Evolutionary conservation across 2,797 vertebrate species (phyloP), one percentile per base, ranked within the genome.

Genomic region (Antrozous pallidus): DNA sequence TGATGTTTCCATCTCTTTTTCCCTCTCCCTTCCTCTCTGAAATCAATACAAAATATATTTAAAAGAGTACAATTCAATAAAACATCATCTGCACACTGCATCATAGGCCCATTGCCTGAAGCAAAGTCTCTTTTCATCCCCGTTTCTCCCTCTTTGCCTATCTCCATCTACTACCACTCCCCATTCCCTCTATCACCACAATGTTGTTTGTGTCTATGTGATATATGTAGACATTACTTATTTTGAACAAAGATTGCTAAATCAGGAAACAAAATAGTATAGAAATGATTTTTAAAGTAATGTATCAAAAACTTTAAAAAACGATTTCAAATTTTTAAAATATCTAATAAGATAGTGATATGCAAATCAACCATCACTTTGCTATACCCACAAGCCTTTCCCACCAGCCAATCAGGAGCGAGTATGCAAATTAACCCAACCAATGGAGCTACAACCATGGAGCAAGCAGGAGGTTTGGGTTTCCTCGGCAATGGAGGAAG

Each of bases 261-360:
- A 75, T 6, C 40, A 87, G 77, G 56, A 56, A 82, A 87, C 33
- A 92, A 93, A 42, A 77, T 75, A 74, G n/a, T 49, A 70, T 51
- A 77, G 45, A 33, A 71, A 73, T 36, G n/a, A 88, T 74, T 86
- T 90, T 79, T 51, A 20, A 3, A 16, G 28, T 63, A 90, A 80
- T 38, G 8, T 85, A 84, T 90, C 67, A 65, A 74, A 77, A 51
- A 70, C 18, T 79, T 83, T 40, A 24, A 75, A 91, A 93, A 92
- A 88, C 74, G 2, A 85, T 88, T 89, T 84, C 2, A 93, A 90
- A 31, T 85, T 92, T 69, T 94, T 91, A 79, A 70, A 93, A 26
- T 20, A 75, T 71, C 42, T 42, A 42, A 42, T 42, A 42, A 42
- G 10, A 42, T 42, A 42, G 42, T 42, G 10, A 42, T 42, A 42